Evolutionary conservation across 2,888 invertebrate species (phyloP).

Genomic region (Drosophila diplacantha): DNA sequence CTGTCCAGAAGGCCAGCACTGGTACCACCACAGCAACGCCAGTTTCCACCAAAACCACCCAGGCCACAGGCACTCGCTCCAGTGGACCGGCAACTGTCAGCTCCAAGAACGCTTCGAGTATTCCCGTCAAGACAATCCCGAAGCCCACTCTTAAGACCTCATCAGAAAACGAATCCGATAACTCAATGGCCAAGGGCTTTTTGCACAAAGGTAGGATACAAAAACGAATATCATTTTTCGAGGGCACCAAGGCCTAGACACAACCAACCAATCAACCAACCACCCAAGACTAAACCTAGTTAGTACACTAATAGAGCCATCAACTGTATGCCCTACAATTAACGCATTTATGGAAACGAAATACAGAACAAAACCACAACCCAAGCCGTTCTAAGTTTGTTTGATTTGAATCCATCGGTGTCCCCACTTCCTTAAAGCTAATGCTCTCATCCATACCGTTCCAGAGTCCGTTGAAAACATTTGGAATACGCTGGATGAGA

Average conservation of each 20-base stretch:
- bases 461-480: constrained; percentile 76
- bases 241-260: constrained; percentile 81
- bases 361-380: constrained; percentile 59
- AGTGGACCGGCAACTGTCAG: constrained; percentile 6
- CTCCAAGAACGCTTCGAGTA: constrained; percentile 20
- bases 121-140: constrained; percentile 16
- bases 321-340: constrained; percentile 55
- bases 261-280: constrained; percentile 9
- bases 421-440: constrained; percentile 18
- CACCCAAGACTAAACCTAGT: constrained; percentile 47
- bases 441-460: constrained; percentile 51
- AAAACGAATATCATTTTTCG: constrained; percentile 86
- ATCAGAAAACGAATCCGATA: constrained; percentile 68
- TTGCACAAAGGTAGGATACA: constrained; percentile 82
- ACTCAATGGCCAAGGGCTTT: constrained; percentile 74
- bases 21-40: not conserved
- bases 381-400: constrained; percentile 54
- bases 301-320: constrained; percentile 44
- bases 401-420: constrained; percentile 39
- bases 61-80: constrained; percentile 18
- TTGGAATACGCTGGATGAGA: constrained; percentile 77
- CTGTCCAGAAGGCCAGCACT: constrained; percentile 19
- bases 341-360: constrained; percentile 68
- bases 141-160: constrained; percentile 53
- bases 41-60: not conserved